Percentiles rank a stretch among this genome's conserved stretches.
These are phyloP conservation scores for Myotis pilosus DNA, from an alignment of 2,797 vertebrate genomes.

Conservation along the genomic window DNA sequence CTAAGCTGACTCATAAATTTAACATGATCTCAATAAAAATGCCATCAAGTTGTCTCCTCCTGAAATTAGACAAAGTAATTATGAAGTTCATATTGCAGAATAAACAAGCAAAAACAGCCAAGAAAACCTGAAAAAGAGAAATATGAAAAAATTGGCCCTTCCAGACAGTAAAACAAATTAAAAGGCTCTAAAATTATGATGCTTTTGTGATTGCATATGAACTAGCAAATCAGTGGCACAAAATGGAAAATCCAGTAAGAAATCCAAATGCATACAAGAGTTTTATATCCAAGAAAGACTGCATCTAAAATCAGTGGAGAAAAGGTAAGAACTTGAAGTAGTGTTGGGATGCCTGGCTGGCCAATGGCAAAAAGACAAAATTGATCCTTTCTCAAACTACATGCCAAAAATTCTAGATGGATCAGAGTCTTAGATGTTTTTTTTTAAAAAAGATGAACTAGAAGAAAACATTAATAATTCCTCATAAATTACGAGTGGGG, in stretches of 20 bases:
- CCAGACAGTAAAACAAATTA: slow-evolving; percentile 14
- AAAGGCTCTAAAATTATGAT: slow-evolving; percentile 18
- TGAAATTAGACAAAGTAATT: background rate
- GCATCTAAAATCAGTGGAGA: background rate
- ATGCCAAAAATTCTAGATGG: slow-evolving; percentile 21
- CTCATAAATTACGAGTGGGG: background rate
- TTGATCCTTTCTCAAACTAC: slow-evolving; percentile 3
- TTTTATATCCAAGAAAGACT: background rate
- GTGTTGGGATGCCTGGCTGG: background rate
- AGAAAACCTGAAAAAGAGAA: background rate
- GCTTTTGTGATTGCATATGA: background rate
- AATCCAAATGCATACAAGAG: background rate
- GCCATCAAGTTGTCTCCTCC: background rate
- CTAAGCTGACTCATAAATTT: background rate
- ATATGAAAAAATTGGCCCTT: background rate
- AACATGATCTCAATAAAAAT: slow-evolving; percentile 26
- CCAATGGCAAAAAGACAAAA: background rate
- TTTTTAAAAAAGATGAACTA: background rate
- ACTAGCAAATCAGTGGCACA: background rate
- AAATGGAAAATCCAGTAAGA: background rate
- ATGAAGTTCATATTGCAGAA: background rate
- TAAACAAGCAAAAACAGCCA: background rate
- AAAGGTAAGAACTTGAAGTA: background rate
- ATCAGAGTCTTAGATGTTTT: background rate
- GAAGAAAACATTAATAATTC: slow-evolving; percentile 25